These are phyloP conservation scores for Stratiomys singularior DNA, from an alignment of 2,888 invertebrate genomes.

Conservation along the genomic window DNA sequence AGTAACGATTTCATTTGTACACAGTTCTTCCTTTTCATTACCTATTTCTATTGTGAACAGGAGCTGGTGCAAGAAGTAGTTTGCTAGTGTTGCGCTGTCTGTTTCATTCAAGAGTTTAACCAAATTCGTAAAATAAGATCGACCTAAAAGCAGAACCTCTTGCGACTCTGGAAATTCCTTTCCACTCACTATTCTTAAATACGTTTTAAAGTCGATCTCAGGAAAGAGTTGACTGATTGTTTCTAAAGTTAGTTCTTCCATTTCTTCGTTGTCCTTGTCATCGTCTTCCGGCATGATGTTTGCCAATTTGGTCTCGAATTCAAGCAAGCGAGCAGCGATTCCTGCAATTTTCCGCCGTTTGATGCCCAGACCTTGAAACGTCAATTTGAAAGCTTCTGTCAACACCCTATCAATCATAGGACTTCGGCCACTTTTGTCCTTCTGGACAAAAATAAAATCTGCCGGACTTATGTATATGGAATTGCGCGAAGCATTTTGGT, in stretches of 20 bases:
- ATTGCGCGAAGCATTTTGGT: constrained; percentile 7
- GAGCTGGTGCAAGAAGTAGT: constrained; percentile 21
- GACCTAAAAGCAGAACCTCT: background rate
- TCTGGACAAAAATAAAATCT: constrained; percentile 17
- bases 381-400: background rate
- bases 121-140: background rate
- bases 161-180: background rate
- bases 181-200: background rate
- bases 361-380: background rate
- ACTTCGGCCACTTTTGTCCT: background rate
- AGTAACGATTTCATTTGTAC: constrained; percentile 7
- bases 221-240: background rate
- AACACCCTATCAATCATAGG: background rate
- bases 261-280: background rate
- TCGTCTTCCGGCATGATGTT: background rate
- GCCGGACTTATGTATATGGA: background rate
- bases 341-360: background rate
- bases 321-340: background rate
- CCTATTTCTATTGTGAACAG: background rate
- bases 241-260: background rate
- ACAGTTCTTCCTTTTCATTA: background rate
- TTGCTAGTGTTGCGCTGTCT: background rate
- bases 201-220: constrained; percentile 3
- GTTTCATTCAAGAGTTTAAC: constrained; percentile 3
- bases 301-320: constrained; percentile 26